A percentile compares a stretch with the other conserved stretches of the same genome.
Conservation (phyloP, 2,888 invertebrate genomes). For the Baccha elongata region DNA sequence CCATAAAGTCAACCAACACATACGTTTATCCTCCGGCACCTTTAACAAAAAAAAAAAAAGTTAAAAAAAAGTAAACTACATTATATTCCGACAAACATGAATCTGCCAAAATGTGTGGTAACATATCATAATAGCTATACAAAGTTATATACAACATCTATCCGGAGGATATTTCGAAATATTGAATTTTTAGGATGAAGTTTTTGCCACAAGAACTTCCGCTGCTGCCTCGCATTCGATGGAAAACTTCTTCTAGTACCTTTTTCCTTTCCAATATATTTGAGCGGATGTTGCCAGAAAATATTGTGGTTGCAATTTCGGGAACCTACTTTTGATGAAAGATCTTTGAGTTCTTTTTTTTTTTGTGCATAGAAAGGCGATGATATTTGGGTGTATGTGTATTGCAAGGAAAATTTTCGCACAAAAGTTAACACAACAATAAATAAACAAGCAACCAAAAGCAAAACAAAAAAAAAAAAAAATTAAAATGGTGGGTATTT, state of each 20-base stretch:
- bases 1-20: neutral
- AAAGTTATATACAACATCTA: constrained; percentile 5
- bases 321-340: constrained; percentile 56
- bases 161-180: constrained; percentile 35
- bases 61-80: neutral
- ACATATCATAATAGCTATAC: constrained; percentile 4
- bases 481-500: neutral
- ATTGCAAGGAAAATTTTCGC: neutral
- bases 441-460: constrained; percentile 11
- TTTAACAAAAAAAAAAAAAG: too few relatives aligned
- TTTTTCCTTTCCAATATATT: constrained; percentile 32
- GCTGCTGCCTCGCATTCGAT: neutral
- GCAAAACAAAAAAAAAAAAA: constrained; percentile 11
- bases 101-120: constrained; percentile 48
- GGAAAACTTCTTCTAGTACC: neutral
- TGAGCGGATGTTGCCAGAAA: constrained; percentile 57
- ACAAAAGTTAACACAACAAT: constrained; percentile 26
- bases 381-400: too few relatives aligned
- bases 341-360: constrained; percentile 31
- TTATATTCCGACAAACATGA: constrained; percentile 23
- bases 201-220: constrained; percentile 50
- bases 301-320: constrained; percentile 67
- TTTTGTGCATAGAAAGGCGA: constrained; percentile 5
- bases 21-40: neutral
- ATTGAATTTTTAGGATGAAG: constrained; percentile 59